phyloP scores from a whole-genome alignment of 2,113 vertebrate genomes.

The Acrocephalus arundinaceus region DNA sequence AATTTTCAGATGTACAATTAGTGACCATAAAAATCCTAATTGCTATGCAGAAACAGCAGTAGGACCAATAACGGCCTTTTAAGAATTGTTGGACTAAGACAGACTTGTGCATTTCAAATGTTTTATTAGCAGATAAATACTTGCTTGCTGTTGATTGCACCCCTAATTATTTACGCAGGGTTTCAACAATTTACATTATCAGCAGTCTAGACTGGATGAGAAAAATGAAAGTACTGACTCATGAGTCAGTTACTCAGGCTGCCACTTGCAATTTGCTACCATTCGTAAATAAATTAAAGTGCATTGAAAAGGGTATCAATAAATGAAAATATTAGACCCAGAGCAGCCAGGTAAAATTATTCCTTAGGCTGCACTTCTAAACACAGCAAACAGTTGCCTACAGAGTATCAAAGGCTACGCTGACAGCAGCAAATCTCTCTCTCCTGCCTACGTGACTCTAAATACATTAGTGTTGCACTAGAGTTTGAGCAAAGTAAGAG shows the following conservation, averaged over 20 bases:
- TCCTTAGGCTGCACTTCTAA: constrained; percentile 52
- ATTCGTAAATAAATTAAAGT: constrained; percentile 43
- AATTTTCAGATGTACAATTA: constrained; percentile 55
- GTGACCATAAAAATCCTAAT: constrained; percentile 57
- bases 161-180: constrained; percentile 45
- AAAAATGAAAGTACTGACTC: constrained; percentile 44
- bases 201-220: constrained; percentile 48
- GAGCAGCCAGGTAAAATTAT: constrained; percentile 52
- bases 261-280: constrained; percentile 44
- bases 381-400: neutral
- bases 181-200: constrained; percentile 60
- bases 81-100: constrained; percentile 40
- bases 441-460: constrained; percentile 36
- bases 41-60: constrained; percentile 38
- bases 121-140: constrained; percentile 60
- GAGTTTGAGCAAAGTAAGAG: neutral
- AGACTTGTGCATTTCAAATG: constrained; percentile 46
- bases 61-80: constrained; percentile 45
- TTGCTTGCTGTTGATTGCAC: constrained; percentile 11
- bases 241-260: constrained; percentile 22
- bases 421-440: constrained; percentile 52
- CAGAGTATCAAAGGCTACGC: constrained; percentile 41
- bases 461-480: neutral
- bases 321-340: constrained; percentile 36
- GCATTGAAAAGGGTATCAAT: constrained; percentile 18